These are phyloP conservation scores for Boulengeromyrus knoepffleri DNA, from an alignment of 2,113 vertebrate genomes.

Conservation along the genomic window DNA sequence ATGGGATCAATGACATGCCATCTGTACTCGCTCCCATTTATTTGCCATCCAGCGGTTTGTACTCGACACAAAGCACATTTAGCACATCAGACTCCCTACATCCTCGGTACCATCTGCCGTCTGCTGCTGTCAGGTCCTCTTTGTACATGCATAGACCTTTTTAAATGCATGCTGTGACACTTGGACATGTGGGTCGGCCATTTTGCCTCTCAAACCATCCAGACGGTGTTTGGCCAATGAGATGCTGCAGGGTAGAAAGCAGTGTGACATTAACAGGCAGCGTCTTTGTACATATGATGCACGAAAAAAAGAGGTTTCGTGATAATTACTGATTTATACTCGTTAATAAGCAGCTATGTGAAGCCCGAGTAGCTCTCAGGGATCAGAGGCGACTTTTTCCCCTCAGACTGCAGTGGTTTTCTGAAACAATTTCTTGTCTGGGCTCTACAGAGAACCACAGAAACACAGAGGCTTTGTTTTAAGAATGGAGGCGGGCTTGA, in stretches of 20 bases:
- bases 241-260: neutral
- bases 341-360: neutral
- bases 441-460: neutral
- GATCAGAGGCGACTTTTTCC: neutral
- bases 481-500: neutral
- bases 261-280: neutral
- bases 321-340: neutral
- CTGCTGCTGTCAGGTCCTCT: neutral
- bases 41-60: neutral
- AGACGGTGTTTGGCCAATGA: neutral
- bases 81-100: neutral
- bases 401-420: neutral
- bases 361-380: neutral
- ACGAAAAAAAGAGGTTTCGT: neutral
- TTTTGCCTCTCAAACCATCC: neutral
- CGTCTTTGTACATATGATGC: neutral
- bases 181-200: neutral
- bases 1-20: neutral
- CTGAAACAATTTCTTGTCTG: neutral
- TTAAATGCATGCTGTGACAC: neutral
- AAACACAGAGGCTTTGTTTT: neutral
- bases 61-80: neutral
- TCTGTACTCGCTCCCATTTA: neutral
- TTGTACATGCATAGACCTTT: neutral
- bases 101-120: neutral